phyloP scores from a whole-genome alignment of 2,113 vertebrate genomes.

The Cololabis saira region DNA sequence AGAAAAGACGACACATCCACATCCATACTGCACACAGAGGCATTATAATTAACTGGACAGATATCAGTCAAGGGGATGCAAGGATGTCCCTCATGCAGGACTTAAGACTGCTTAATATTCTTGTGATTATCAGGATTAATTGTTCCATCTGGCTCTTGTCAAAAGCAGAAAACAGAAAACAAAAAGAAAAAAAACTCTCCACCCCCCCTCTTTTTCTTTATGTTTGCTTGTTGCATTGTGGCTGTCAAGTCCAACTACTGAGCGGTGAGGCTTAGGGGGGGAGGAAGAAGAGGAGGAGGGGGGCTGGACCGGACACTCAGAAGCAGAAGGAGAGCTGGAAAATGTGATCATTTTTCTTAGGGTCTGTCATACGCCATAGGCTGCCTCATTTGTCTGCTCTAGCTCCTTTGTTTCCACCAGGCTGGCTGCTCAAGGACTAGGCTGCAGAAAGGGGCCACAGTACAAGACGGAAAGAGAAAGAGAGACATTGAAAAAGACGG shows the following conservation, averaged over 20 bases:
- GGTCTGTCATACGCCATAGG: constrained; percentile 77
- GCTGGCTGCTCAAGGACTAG: constrained; percentile 53
- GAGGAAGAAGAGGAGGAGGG: constrained; percentile 31
- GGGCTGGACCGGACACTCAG: constrained; percentile 53
- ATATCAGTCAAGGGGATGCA: constrained; percentile 44
- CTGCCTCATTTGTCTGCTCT: constrained; percentile 79
- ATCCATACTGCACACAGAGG: constrained; percentile 27
- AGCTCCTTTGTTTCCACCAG: constrained; percentile 75
- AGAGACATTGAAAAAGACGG: constrained; percentile 17
- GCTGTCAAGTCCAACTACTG: constrained; percentile 34
- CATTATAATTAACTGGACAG: constrained; percentile 41
- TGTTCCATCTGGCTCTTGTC: constrained; percentile 87
- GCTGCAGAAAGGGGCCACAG: constrained; percentile 26
- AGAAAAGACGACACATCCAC: constrained; percentile 38
- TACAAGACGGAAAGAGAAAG: background rate
- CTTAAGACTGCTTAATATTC: constrained; percentile 83
- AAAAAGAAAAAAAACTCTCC: constrained; percentile 54
- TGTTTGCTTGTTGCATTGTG: constrained; percentile 64
- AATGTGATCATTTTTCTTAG: constrained; percentile 79
- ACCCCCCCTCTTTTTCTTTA: constrained; percentile 63
- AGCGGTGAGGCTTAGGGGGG: constrained; percentile 35
- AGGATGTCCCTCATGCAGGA: constrained; percentile 42
- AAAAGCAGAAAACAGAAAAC: constrained; percentile 58
- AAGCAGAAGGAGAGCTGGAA: constrained; percentile 64
- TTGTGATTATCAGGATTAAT: constrained; percentile 86